phyloP scores from a whole-genome alignment of 2,113 vertebrate species.

The Eleginops maclovinus region DNA sequence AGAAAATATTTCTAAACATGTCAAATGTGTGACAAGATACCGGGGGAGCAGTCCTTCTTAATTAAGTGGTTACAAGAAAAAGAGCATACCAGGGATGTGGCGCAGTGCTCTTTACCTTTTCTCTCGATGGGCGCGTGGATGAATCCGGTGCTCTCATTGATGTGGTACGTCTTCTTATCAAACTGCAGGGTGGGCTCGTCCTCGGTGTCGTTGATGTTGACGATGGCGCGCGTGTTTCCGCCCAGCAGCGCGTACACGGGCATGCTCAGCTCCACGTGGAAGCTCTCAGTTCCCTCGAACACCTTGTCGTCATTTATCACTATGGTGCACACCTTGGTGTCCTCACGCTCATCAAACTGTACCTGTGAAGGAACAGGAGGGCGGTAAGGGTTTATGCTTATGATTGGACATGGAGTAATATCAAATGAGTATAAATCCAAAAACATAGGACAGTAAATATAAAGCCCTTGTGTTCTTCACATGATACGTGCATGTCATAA shows the following conservation, averaged over 20 bases:
- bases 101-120: conserved; percentile 83
- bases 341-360: conserved; percentile 97
- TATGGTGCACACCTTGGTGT: conserved; percentile 93
- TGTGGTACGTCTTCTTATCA: conserved; percentile 87
- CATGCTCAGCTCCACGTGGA: conserved; percentile 94
- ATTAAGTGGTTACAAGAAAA: no score
- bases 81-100: neutral
- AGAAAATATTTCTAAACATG: neutral
- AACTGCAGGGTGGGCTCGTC: conserved; percentile 95
- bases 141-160: conserved; percentile 89
- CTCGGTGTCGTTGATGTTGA: conserved; percentile 90
- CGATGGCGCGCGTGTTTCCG: conserved; percentile 80
- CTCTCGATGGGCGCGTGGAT: conserved; percentile 89
- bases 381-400: neutral
- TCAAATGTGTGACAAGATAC: neutral
- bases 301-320: conserved; percentile 89
- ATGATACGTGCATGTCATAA: neutral
- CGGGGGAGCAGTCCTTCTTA: no score
- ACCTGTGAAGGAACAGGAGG: conserved; percentile 82
- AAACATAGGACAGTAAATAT: neutral
- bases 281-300: conserved; percentile 91
- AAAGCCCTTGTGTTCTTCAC: neutral
- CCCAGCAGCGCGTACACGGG: conserved; percentile 95
- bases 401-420: neutral
- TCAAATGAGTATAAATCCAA: neutral